A percentile compares a stretch with the other conserved stretches of the same genome.
Conservation (phyloP, 2,797 vertebrate species). For the Acropternis orthonyx region DNA sequence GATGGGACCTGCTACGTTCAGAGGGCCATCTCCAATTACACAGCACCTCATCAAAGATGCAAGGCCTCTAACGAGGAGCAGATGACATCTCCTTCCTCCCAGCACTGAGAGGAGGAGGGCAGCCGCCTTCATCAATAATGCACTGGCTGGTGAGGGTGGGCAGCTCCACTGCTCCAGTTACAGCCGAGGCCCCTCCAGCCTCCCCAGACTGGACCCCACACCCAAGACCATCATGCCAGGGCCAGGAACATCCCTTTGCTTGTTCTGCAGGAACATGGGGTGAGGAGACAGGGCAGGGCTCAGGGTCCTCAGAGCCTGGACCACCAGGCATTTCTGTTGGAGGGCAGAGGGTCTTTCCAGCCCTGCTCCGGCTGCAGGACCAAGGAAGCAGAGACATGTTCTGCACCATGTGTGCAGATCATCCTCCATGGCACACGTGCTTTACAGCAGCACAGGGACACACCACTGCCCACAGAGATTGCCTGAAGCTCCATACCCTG, state of each 20-base stretch:
- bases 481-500: accelerated
- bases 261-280: not conserved
- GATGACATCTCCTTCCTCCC: conserved; percentile 71
- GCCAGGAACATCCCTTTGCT: not conserved
- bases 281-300: not conserved
- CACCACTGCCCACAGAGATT: accelerated
- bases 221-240: accelerated
- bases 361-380: accelerated
- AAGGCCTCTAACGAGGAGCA: conserved; percentile 66
- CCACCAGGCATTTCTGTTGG: accelerated
- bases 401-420: not conserved
- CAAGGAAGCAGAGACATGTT: not conserved
- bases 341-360: not conserved
- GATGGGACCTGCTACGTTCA: conserved; percentile 36
- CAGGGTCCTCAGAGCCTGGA: not conserved
- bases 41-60: conserved; percentile 76
- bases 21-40: conserved; percentile 60
- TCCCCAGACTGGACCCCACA: accelerated
- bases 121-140: conserved; percentile 64
- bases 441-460: not conserved
- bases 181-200: not conserved
- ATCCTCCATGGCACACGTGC: accelerated
- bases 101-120: not conserved
- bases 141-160: not conserved
- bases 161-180: conserved; percentile 36